Base-by-base conservation (phyloP, 2,888 invertebrate genomes). In the Pandemis cinnamomeana region DNA sequence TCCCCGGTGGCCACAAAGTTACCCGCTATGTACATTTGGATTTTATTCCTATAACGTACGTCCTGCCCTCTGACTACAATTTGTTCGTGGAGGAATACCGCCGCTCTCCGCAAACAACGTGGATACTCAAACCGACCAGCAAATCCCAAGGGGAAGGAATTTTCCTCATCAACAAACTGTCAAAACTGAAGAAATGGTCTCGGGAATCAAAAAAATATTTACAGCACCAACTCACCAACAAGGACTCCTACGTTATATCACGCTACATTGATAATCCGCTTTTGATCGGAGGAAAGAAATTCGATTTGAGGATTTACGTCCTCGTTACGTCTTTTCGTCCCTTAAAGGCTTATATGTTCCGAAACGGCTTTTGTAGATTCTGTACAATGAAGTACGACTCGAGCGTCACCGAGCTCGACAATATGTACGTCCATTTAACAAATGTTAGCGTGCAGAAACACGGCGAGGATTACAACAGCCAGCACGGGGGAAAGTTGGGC, bases 361-460 rank as follows among this genome's bases (percentile, higher is more conserved):
- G 96, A 80, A 95, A 97, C 71, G 99, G 99, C 36, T 99, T 99
- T 91, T 98, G 98, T 88, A 96, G 99, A 74, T 99, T 99, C 91
- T 99, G 99, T 85, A 98, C 98, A 1, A 98, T 98, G 71, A 98
- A 98, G 87, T 99, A 98, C 85, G 98, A 98, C 84, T 97, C 97
- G 0, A 98, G 96, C 86, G 97, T 97, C 48, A 96, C 97, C 48
- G 97, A 98, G 88, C 91, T 97, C 81, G 98, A 98, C 87, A 98
- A 97, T 87, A 97, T 98, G 96, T 99, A 98, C 85, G 97, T 98
- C 71, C 99, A 99, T 93, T 95, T 99, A 77, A 99, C 99, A 7
- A 99, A 99, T 88, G 99, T 99, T 8, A 98, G 99, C 70, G 98
- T 99, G 36, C 99, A 99, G 89, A 99, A 98, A 90, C 98, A 98